Conservation (phyloP, 2,113 vertebrate genomes). For the Peromyscus leucopus region DNA sequence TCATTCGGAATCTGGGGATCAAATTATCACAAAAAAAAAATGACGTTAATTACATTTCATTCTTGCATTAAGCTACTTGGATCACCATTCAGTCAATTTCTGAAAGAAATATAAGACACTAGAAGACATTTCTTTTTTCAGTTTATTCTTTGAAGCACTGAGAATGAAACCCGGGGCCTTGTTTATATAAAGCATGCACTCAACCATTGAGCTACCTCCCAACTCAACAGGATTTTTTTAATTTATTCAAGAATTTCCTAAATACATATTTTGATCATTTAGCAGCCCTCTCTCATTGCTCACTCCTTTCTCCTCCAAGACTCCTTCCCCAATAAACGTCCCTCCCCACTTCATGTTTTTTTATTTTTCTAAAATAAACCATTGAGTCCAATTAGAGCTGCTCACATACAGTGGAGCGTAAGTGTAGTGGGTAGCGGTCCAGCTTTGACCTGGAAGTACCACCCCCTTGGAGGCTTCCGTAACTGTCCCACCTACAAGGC, state of each 20-base stretch:
- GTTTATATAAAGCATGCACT: background rate
- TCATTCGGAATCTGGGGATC: background rate
- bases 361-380: background rate
- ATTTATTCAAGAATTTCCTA: too few species aligned
- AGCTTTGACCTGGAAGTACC: too few species aligned
- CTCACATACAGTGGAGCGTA: background rate
- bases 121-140: background rate
- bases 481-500: too few species aligned
- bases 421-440: too few species aligned
- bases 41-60: constrained; percentile 4
- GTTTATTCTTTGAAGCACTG: background rate
- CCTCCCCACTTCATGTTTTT: background rate
- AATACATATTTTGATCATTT: background rate
- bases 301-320: background rate
- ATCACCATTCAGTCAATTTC: constrained; percentile 31
- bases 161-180: background rate
- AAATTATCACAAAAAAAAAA: constrained; percentile 28
- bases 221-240: background rate
- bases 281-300: background rate
- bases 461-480: too few species aligned
- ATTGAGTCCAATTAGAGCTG: background rate
- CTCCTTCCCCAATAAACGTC: background rate
- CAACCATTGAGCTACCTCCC: background rate
- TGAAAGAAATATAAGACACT: background rate
- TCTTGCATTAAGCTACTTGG: background rate